These are phyloP conservation scores for Craniophora ligustri DNA, from an alignment of 2,888 invertebrate species.

Conservation along the genomic window DNA sequence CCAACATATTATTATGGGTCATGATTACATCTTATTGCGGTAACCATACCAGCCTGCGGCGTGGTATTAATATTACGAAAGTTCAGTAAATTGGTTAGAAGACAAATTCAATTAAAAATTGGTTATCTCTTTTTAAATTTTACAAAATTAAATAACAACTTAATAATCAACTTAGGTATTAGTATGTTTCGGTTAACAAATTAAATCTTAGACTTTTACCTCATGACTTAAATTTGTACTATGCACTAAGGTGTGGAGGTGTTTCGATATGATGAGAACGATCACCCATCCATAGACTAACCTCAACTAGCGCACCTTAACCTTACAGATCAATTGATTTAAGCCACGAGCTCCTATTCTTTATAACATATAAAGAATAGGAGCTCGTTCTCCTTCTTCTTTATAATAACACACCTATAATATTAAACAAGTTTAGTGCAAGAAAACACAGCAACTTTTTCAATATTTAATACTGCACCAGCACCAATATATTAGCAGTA, in stretches of 20 bases:
- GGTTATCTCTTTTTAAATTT: neutral
- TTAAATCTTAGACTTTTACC: too few species aligned
- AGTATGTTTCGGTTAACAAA: too few species aligned
- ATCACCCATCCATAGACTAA: too few species aligned
- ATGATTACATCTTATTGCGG: conserved; percentile 33
- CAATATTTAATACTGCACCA: conserved; percentile 28
- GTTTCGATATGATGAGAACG: too few species aligned
- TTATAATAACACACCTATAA: neutral
- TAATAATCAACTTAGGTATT: too few species aligned
- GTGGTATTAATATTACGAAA: conserved; percentile 2
- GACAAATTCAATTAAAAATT: neutral
- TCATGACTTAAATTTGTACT: too few species aligned
- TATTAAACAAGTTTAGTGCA: conserved; percentile 9
- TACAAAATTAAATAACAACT: too few species aligned
- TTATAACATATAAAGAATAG: neutral
- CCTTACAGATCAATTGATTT: too few species aligned
- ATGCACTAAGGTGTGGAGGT: too few species aligned
- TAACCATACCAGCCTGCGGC: neutral
- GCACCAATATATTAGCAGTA: conserved; percentile 29
- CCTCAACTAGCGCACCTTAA: too few species aligned
- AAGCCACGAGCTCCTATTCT: too few species aligned
- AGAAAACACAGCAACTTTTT: conserved; percentile 28
- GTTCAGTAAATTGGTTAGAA: neutral
- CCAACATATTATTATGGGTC: conserved; percentile 4
- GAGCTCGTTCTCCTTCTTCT: neutral